These are phyloP conservation scores for Hedya salicella DNA, from an alignment of 2,888 invertebrate genomes.

Conservation along the genomic window DNA sequence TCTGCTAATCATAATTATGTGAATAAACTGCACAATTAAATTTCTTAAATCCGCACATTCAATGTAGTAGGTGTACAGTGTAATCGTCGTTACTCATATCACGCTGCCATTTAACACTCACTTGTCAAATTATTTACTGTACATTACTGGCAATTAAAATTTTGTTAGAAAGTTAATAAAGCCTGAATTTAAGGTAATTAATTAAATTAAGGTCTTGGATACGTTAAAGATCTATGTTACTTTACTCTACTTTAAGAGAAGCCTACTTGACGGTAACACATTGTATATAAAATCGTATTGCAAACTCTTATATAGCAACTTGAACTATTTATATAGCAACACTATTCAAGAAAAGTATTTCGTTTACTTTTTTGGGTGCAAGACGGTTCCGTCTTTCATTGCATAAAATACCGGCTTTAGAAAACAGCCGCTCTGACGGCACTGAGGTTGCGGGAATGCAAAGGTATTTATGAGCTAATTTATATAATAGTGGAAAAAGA, in stretches of 20 bases:
- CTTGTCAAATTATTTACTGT: no score
- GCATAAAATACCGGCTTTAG: conserved; percentile 46
- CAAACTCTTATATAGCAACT: conserved; percentile 16
- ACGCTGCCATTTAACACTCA: no score
- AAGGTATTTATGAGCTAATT: conserved; percentile 44
- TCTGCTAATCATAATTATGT: conserved; percentile 3
- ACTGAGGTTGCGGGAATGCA: conserved; percentile 47
- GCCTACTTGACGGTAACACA: no score
- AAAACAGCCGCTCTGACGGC: conserved; percentile 48
- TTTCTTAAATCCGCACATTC: background rate
- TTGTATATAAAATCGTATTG: background rate
- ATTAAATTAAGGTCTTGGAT: no score
- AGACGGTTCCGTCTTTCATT: conserved; percentile 46
- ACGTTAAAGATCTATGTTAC: no score
- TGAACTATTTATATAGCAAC: background rate
- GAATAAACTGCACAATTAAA: conserved; percentile 7
- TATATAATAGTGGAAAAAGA: no score
- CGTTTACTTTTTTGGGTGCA: conserved; percentile 42
- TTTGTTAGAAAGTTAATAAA: no score
- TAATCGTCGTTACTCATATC: no score
- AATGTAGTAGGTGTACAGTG: no score
- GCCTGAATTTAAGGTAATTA: no score
- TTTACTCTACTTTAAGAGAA: no score
- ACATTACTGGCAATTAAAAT: no score
- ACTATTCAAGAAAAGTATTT: conserved; percentile 42